Evolutionary conservation across 2,113 vertebrate species (phyloP), one percentile per base, ranked within the genome.

Genomic region (Passerina amoena): DNA sequence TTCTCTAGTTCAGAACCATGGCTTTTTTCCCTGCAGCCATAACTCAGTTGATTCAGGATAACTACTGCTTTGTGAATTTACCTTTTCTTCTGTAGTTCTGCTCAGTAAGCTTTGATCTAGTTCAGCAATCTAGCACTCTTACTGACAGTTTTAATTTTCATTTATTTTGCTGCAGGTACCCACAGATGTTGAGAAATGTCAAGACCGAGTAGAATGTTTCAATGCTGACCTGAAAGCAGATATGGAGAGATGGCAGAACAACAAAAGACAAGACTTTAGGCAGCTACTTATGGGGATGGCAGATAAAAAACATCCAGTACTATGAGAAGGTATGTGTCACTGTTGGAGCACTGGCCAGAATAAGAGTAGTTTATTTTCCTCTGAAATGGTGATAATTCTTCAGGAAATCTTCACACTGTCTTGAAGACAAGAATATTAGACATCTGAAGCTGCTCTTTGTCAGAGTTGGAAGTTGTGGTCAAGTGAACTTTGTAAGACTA

Each of bases 221-320:
- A 99, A 99, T 22, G 99, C 99, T 2, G 99, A 99, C 91, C 98
- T 99, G 95, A 99, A 99, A 95, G 99, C 99, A 0, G 99, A 99
- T 97, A 99, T 99, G 99, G 99, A 99, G 90, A 98, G 99, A 95
- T 99, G 99, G 99, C 99, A 99, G 96, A 98, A 98, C 98, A 99
- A 98, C 97, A 99, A 99, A 97, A 98, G 99, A 45, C 99, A 99
- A 88, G 99, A 99, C 96, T 99, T 99, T 68, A 98, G 99, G 92
- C 99, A 99, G 97, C 98, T 99, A 53, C 98, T 99, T 56, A 98
- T 99, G 69, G 98, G 98, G 56, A 98, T 99, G 98, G 99, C 99
- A 4, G 99, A 99, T 98, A 99, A 98, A 98, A 98, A 99, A 99
- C 96, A 99, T 99, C 95, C 98, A 98, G 87, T 98, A 99, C 97